Percentiles rank a stretch among this genome's conserved stretches.
phyloP scores from a whole-genome alignment of 2,797 vertebrate species.

The Carcharodon carcharias region DNA sequence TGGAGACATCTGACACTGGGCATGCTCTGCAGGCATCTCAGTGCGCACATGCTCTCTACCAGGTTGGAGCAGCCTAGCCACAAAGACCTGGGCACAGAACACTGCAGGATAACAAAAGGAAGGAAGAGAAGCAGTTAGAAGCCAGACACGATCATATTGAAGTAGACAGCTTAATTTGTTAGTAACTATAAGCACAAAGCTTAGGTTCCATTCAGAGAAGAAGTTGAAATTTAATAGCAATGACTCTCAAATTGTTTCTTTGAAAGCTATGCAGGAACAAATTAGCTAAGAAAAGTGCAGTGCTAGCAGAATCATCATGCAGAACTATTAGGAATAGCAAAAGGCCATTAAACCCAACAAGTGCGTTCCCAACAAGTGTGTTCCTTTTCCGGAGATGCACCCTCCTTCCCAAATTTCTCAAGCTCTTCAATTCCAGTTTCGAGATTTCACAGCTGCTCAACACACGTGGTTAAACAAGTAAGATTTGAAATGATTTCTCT shows the following conservation, averaged over 20 bases:
- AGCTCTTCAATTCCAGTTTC: background rate
- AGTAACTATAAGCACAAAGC: conserved; percentile 44
- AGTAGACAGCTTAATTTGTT: conserved; percentile 61
- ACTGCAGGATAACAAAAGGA: conserved; percentile 88
- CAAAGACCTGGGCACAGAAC: conserved; percentile 99
- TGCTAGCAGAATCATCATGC: background rate
- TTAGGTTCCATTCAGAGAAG: conserved; percentile 14
- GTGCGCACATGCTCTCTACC: conserved; percentile 99
- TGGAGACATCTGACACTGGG: conserved; percentile 97
- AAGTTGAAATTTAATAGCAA: conserved; percentile 27
- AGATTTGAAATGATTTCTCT: background rate
- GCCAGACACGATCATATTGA: conserved; percentile 68
- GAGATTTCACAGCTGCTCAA: background rate
- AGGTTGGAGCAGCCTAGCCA: conserved; percentile 99
- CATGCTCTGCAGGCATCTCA: conserved; percentile 99
- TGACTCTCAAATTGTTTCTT: background rate
- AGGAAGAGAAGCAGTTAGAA: conserved; percentile 77
- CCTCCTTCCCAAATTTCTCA: background rate
- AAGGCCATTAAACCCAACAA: background rate
- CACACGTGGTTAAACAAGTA: background rate
- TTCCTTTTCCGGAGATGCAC: background rate
- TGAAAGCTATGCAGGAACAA: background rate
- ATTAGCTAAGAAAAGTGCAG: background rate
- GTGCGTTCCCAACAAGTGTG: background rate
- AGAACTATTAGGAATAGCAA: background rate